A percentile compares a stretch with the other conserved stretches of the same genome.
Evolutionary conservation across 2,797 vertebrate genomes (phyloP).

Genomic region (Mus spretus): DNA sequence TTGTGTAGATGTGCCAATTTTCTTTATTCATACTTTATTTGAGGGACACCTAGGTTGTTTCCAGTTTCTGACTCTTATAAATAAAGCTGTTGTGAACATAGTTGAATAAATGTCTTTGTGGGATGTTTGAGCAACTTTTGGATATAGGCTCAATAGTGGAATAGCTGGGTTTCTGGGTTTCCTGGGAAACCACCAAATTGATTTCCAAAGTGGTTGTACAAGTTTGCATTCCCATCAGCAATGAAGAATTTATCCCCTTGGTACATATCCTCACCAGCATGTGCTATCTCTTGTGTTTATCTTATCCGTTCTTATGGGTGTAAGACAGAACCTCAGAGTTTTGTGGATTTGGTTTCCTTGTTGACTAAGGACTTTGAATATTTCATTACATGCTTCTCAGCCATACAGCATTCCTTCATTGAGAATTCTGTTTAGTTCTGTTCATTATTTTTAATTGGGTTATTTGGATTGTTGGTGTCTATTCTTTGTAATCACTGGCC

Average conservation of each 20-base stretch:
- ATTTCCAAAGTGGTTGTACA: neutral
- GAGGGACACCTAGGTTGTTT: neutral
- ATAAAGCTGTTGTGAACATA: neutral
- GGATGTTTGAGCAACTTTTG: neutral
- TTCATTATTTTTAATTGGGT: neutral
- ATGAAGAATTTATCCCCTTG: neutral
- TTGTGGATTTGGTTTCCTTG: neutral
- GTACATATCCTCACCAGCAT: neutral
- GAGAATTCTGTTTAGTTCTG: neutral
- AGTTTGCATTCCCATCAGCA: neutral
- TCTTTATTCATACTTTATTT: neutral
- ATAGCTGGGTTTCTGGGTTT: neutral
- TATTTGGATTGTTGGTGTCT: neutral
- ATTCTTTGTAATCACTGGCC: neutral
- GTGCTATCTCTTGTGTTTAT: neutral
- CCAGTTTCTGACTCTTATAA: neutral
- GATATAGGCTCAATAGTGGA: neutral
- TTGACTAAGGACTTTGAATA: neutral
- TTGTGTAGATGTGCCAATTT: neutral
- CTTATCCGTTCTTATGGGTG: neutral
- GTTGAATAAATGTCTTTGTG: neutral
- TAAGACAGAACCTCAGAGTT: neutral
- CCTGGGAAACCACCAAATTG: neutral
- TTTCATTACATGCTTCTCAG: neutral
- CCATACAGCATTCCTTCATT: neutral